These are phyloP conservation scores for Myiagra hebetior DNA, from an alignment of 2,113 vertebrate genomes.

Conservation along the genomic window DNA sequence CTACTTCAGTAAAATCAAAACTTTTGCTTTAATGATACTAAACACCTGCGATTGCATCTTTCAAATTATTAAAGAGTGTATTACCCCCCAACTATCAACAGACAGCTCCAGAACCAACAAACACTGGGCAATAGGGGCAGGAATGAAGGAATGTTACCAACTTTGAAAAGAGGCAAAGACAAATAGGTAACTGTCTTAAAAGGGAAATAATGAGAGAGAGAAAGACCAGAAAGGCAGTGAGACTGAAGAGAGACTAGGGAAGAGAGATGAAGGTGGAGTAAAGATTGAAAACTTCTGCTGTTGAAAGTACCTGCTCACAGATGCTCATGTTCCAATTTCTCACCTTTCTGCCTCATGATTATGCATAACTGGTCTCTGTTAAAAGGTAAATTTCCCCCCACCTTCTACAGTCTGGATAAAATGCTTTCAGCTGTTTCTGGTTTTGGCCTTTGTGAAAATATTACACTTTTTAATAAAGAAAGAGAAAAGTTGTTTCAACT, in stretches of 20 bases:
- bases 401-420: background rate
- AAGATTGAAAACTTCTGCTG: background rate
- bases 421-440: background rate
- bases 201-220: background rate
- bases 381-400: background rate
- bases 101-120: background rate
- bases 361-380: background rate
- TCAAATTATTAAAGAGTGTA: background rate
- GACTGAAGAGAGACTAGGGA: background rate
- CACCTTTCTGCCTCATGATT: background rate
- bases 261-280: background rate
- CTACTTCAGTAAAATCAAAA: background rate
- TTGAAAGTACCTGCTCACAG: background rate
- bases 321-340: background rate
- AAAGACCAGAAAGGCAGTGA: background rate
- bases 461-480: background rate
- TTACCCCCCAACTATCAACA: background rate
- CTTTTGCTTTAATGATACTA: background rate
- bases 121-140: background rate
- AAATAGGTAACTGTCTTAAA: background rate
- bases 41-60: rapidly evolving
- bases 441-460: background rate
- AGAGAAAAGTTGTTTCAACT: background rate
- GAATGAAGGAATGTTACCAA: background rate
- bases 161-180: background rate